A percentile compares a stretch with the other conserved stretches of the same genome.
Conservation (phyloP, 2,113 vertebrate genomes). For the Charina bottae region DNA sequence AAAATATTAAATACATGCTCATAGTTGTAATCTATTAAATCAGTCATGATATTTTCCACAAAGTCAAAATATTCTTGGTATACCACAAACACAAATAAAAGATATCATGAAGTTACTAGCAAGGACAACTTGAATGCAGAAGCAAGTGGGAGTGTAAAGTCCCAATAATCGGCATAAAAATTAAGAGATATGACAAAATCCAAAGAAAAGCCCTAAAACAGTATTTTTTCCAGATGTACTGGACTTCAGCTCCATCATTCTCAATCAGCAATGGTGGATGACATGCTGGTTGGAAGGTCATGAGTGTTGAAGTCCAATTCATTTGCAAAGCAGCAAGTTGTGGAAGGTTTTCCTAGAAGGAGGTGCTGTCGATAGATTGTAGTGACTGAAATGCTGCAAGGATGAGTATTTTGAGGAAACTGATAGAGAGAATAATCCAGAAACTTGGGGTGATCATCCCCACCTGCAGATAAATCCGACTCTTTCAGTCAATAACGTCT, state of each 20-base stretch:
- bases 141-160: background rate
- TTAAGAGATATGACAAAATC: background rate
- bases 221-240: background rate
- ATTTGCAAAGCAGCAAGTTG: background rate
- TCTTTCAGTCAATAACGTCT: background rate
- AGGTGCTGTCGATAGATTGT: background rate
- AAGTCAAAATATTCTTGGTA: background rate
- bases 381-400: background rate
- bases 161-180: background rate
- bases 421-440: background rate
- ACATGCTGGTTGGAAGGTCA: background rate
- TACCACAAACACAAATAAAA: background rate
- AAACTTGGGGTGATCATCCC: background rate
- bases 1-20: background rate
- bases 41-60: background rate
- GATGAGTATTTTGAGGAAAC: background rate
- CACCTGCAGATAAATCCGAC: background rate
- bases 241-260: background rate
- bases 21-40: slow-evolving; percentile 5
- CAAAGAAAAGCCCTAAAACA: background rate
- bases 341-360: background rate
- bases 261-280: background rate
- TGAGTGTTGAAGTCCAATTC: background rate
- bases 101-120: background rate
- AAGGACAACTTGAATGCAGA: background rate